Evolutionary conservation across 2,888 invertebrate species (phyloP).

Genomic region (Dynastes tityus): DNA sequence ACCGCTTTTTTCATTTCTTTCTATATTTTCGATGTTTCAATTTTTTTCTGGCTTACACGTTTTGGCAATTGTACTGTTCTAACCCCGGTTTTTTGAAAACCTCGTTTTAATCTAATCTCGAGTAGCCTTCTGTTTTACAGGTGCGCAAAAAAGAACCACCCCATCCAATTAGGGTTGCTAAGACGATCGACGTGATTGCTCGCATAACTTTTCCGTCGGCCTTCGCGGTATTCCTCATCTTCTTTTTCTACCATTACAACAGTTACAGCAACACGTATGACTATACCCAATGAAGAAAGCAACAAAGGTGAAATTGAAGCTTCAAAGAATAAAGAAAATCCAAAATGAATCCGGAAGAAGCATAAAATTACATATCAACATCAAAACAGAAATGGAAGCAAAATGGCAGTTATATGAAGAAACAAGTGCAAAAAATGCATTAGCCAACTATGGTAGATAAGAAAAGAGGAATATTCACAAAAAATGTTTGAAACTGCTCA

Average conservation of each 20-base stretch:
- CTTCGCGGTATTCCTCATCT: conserved; percentile 93
- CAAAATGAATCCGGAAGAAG: neutral
- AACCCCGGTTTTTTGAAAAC: neutral
- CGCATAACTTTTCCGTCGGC: conserved; percentile 95
- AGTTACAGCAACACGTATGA: conserved; percentile 80
- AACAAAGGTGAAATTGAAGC: conserved; percentile 1
- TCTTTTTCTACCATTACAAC: conserved; percentile 96
- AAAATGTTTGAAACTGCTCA: conserved; percentile 11
- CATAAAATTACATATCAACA: conserved; percentile 28
- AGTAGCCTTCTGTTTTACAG: conserved; percentile 80
- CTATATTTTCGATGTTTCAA: too few relatives aligned
- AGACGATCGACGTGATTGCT: conserved; percentile 95
- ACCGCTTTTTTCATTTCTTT: too few relatives aligned
- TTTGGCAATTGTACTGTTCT: neutral
- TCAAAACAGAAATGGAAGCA: neutral
- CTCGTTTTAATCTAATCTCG: conserved; percentile 54
- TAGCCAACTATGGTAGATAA: too few relatives aligned
- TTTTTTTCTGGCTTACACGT: neutral
- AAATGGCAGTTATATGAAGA: neutral
- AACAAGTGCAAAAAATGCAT: neutral
- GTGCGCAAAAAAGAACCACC: conserved; percentile 93
- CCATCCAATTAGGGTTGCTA: conserved; percentile 93
- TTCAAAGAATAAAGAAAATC: neutral
- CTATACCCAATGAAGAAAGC: conserved; percentile 22
- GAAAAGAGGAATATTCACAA: too few relatives aligned